Evolutionary conservation across 2,888 invertebrate genomes (phyloP), one percentile per base, ranked within the genome.

Genomic region (Patella caerulea): DNA sequence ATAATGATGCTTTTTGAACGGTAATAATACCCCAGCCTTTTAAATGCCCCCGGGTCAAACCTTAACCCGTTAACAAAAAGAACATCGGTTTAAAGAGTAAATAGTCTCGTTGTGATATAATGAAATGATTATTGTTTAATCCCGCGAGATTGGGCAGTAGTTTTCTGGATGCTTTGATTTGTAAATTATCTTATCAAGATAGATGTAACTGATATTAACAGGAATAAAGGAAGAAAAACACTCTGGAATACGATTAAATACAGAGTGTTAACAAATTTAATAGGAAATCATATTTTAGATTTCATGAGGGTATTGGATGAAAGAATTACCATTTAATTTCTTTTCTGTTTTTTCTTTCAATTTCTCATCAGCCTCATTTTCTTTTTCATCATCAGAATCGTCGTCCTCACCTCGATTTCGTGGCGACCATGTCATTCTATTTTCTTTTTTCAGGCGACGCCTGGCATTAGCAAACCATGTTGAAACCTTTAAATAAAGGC

Each of bases 401-500:
- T 86, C 89, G 65, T 89, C 90, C 15, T 86, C 88, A 56, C 84
- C 85, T 45, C 92, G 84, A 92, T 97, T 97, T 92, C 97, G 95
- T 80, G 97, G 97, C 91, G 96, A 96, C 97, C 97, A 98, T 83
- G 97, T 97, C 97, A 97, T 97, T 92, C 98, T 98, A 93, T 98
- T 98, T 93, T 98, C 98, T 91, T 98, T 98, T 93, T 98, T 98
- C 87, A 98, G 94, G 71, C 98, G 94, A 86, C 98, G 93, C 83
- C 98, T 93, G 54, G 98, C 98, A 92, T 98, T 98, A 78, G 98
- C 98, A 92, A 98, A 98, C 97, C 98, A 98, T 88, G 97, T 98
- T 79, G 97, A 97, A 82, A 98, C 98, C 89, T 65, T 11, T 3
- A 24, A n/a, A 65, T 45, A 45, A 45, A 9, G 9, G 45, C 7